Base-by-base conservation (phyloP, 1,140 invertebrate genomes). In the Drosophila pectinifera region DNA sequence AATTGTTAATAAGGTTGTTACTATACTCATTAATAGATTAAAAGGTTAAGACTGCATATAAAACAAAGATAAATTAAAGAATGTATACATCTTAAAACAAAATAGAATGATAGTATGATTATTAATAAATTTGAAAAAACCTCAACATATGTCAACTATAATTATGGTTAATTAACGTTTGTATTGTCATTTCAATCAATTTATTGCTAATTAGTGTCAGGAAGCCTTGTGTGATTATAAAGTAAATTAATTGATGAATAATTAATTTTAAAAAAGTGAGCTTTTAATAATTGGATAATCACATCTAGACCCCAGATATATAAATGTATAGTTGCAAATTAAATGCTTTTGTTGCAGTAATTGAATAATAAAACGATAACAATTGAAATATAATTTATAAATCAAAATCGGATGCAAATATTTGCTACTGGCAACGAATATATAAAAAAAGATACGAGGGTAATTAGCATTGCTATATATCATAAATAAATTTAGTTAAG, bases 171-270 rank as follows among this genome's bases (percentile, higher is more conserved):
- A 49, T 31, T 18, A 13, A 18, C 16, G 16, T 7, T 49, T 31
- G 24, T 16, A 13, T 16, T 48, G n/a, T 5, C 4, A 48, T 49
- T 31, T 49, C 4, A 31, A 31, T 13, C 7, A 31, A 31, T 31
- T 49, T 11, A 8, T 49, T 5, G 26, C 28, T 49, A 49, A 49
- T 34, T 49, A 31, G 28, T 49, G 31, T 49, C 5, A 14, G 26
- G 16, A 18, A 49, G 46, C 26, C 28, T 31, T 22, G 13, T 14
- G 18, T 31, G 20, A 51, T 34, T 20, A 34, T 8, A 34, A 51
- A 51, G 10, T 8, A 51, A 34, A 51, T 51, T 51, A 34, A 34
- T 18, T 51, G 13, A 34, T 51, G 48, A 51, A 51, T 51, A 51
- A 34, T 34, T 34, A 51, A 51, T 34, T 10, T 4, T 36, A 36